Evolutionary conservation across 1,140 invertebrate species (phyloP).

Genomic region (Batillaria attramentaria): DNA sequence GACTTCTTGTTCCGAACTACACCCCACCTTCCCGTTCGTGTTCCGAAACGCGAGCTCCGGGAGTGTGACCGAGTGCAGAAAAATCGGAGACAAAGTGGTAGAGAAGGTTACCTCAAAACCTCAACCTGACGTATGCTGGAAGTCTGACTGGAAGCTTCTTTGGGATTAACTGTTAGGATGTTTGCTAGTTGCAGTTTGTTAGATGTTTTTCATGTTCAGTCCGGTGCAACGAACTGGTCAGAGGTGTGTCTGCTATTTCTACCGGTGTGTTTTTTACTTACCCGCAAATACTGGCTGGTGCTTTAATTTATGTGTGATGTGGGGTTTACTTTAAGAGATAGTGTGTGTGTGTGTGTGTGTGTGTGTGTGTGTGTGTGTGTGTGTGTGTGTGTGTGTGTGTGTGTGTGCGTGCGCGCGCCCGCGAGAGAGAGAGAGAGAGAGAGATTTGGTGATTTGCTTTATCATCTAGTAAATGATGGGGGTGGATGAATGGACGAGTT

Average conservation of each 20-base stretch:
- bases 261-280: no score
- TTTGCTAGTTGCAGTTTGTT: no score
- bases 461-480: no score
- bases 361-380: background rate
- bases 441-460: no score
- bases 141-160: no score
- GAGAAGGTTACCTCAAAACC: slow-evolving; percentile 7
- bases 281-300: no score
- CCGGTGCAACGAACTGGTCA: no score
- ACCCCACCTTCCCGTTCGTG: slow-evolving; percentile 48
- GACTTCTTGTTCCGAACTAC: slow-evolving; percentile 33
- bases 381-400: background rate
- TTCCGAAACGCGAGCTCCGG: slow-evolving; percentile 22
- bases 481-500: no score
- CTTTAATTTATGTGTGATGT: no score
- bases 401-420: background rate
- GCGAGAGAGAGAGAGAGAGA: background rate
- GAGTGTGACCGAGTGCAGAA: slow-evolving; percentile 3
- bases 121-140: background rate
- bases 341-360: background rate
- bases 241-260: no score
- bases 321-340: background rate
- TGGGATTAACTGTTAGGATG: no score
- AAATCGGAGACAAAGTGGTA: slow-evolving; percentile 4
- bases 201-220: no score